Conservation (phyloP, 1,140 invertebrate species). For the Tetragnatha versicolor region DNA sequence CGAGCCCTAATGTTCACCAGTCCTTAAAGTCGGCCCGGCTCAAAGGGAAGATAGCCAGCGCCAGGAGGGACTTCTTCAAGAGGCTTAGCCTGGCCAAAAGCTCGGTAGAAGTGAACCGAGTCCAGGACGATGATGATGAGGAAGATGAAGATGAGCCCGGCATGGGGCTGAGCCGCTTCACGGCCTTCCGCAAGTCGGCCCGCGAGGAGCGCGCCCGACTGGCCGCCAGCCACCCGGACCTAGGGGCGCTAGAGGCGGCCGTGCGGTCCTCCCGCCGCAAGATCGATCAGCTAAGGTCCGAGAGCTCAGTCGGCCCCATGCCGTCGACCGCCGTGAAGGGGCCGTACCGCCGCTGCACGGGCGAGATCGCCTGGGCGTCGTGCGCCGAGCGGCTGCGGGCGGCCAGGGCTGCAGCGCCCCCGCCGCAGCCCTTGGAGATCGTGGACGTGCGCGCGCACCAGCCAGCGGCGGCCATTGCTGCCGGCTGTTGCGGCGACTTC, state of each 20-base stretch:
- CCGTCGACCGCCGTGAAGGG: background rate
- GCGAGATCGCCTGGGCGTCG: constrained; percentile 54
- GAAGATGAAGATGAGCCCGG: background rate
- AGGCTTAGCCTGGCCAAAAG: background rate
- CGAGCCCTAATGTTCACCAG: background rate
- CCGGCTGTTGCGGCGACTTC: constrained; percentile 24
- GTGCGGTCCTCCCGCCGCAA: constrained; percentile 45
- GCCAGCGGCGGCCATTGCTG: constrained; percentile 24
- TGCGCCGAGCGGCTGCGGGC: constrained; percentile 33
- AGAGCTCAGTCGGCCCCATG: background rate
- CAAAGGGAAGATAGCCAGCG: constrained; percentile 31
- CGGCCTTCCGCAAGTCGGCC: constrained; percentile 36
- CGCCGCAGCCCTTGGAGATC: constrained; percentile 75
- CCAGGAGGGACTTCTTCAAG: constrained; percentile 51
- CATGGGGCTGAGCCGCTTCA: constrained; percentile 9
- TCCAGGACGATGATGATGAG: background rate
- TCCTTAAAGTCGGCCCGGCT: constrained; percentile 1
- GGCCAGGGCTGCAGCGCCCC: constrained; percentile 3
- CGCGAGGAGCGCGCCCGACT: constrained; percentile 41
- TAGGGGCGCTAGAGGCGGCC: constrained; percentile 47
- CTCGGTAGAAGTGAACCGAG: background rate
- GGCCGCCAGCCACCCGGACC: constrained; percentile 49
- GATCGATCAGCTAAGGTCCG: constrained; percentile 48
- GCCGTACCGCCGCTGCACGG: constrained; percentile 48
- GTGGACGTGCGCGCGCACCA: constrained; percentile 60